These are phyloP conservation scores for Uria lomvia DNA, from an alignment of 2,113 vertebrate genomes.

Conservation along the genomic window DNA sequence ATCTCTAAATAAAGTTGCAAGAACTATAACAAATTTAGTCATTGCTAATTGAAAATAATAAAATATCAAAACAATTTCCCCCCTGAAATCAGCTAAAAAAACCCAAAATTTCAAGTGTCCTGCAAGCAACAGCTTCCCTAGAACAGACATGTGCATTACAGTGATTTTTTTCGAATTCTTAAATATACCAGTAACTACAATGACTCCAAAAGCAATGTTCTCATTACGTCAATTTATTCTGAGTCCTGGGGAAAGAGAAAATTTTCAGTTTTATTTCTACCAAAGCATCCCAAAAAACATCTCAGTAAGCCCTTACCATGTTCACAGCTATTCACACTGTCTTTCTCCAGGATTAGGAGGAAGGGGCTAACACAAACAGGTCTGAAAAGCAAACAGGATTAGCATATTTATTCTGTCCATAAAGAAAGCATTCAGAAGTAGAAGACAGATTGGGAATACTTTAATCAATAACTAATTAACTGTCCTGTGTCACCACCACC, in stretches of 20 bases:
- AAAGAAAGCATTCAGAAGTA: not conserved
- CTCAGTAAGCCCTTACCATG: constrained; percentile 65
- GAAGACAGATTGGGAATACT: not conserved
- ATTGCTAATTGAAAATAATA: not conserved
- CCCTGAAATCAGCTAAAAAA: not conserved
- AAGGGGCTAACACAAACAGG: not conserved
- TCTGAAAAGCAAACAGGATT: constrained; percentile 19
- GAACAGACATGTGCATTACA: not conserved
- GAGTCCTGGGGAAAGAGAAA: not conserved
- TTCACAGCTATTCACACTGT: not conserved
- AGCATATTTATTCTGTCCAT: not conserved
- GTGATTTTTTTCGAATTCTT: not conserved
- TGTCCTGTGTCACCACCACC: not conserved
- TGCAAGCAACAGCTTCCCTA: not conserved
- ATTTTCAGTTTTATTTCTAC: not conserved
- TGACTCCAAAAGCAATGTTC: not conserved
- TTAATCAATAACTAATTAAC: not conserved
- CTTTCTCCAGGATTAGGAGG: not conserved
- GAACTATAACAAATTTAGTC: not conserved
- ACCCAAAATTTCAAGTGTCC: not conserved
- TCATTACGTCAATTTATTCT: not conserved
- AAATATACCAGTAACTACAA: not conserved
- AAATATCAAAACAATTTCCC: not conserved
- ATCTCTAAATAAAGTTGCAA: not conserved
- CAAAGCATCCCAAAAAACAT: not conserved